A percentile compares a stretch with the other conserved stretches of the same genome.
phyloP scores from a whole-genome alignment of 2,888 invertebrate species.

The Euzophera pinguis region DNA sequence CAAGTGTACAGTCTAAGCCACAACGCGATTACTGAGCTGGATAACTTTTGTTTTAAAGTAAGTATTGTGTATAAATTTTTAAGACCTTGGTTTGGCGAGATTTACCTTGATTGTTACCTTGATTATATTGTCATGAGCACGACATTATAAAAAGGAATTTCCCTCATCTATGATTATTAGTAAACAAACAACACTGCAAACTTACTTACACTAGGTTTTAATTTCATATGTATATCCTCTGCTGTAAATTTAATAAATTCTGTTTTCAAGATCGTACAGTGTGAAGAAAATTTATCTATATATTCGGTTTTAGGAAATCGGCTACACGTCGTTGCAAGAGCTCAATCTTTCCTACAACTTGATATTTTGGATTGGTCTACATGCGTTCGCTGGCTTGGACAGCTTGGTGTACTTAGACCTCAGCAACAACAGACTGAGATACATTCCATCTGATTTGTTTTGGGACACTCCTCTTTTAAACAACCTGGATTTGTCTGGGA shows the following conservation, averaged over 20 bases:
- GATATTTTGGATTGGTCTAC: conserved; percentile 81
- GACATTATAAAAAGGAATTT: too few relatives aligned
- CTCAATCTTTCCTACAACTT: conserved; percentile 80
- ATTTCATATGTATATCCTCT: too few relatives aligned
- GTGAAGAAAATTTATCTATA: too few relatives aligned
- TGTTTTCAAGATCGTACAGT: too few relatives aligned
- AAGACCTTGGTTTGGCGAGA: neutral
- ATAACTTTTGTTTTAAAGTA: conserved; percentile 82
- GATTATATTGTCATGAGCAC: neutral
- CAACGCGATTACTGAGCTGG: conserved; percentile 81
- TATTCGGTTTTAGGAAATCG: conserved; percentile 57
- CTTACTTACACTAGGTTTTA: too few relatives aligned
- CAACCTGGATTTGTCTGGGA: conserved; percentile 80
- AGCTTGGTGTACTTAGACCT: conserved; percentile 77
- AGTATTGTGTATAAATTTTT: conserved; percentile 17
- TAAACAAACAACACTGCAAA: too few relatives aligned
- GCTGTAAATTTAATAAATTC: too few relatives aligned
- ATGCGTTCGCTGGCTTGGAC: conserved; percentile 78
- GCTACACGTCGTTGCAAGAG: conserved; percentile 66
- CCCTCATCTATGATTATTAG: too few relatives aligned
- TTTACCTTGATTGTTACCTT: neutral
- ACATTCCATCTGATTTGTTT: conserved; percentile 76
- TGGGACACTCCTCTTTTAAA: conserved; percentile 74
- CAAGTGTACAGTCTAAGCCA: conserved; percentile 81
- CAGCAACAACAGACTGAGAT: conserved; percentile 81